These are phyloP conservation scores for Torymus auratus DNA, from an alignment of 2,888 invertebrate species.

Conservation along the genomic window DNA sequence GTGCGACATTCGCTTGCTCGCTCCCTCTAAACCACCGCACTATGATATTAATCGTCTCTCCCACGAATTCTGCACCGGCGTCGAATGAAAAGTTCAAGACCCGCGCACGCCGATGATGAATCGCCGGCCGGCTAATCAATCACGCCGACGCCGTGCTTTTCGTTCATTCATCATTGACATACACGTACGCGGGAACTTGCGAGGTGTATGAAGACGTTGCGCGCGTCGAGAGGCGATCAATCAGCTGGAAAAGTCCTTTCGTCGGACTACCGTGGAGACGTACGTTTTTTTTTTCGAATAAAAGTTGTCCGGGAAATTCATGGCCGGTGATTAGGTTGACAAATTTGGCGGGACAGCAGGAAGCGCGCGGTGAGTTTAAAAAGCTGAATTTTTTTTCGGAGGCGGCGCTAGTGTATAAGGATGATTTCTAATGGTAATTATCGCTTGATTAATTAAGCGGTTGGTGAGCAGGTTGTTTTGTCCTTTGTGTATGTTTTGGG, in stretches of 20 bases:
- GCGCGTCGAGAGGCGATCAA: conserved; percentile 28
- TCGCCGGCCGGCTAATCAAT: conserved; percentile 38
- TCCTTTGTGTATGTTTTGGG: background rate
- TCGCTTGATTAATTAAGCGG: background rate
- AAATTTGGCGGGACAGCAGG: conserved; percentile 5
- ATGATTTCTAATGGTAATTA: background rate
- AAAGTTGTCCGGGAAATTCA: background rate
- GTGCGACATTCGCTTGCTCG: background rate
- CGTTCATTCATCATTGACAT: conserved; percentile 50
- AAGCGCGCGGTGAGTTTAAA: background rate
- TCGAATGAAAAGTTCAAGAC: conserved; percentile 14
- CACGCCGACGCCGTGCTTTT: conserved; percentile 6
- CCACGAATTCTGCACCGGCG: background rate
- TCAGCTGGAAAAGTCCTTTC: conserved; percentile 34
- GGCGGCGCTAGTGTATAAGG: background rate
- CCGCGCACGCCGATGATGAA: conserved; percentile 33
- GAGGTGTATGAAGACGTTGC: conserved; percentile 30
- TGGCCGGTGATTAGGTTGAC: background rate
- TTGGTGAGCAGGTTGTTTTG: background rate
- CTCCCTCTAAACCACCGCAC: background rate
- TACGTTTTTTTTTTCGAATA: background rate
- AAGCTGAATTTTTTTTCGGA: background rate
- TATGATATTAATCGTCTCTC: conserved; percentile 33
- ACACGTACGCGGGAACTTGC: background rate
- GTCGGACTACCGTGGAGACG: background rate